Conservation (phyloP, 2,797 vertebrate genomes). For the Apodemus agrarius region DNA sequence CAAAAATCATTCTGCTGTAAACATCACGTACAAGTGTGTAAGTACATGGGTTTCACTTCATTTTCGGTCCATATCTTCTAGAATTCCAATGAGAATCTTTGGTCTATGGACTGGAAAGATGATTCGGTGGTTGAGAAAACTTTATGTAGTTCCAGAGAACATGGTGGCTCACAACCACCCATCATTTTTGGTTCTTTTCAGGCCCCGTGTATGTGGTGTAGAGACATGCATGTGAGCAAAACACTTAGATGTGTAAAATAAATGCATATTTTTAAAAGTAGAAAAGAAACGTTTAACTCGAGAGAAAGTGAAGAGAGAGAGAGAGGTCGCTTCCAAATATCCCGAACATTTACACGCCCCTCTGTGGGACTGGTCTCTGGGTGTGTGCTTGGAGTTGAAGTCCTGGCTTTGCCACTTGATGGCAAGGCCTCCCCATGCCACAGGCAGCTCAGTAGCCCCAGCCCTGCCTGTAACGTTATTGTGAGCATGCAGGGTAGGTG, state of each 20-base stretch:
- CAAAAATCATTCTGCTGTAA: slow-evolving; percentile 32
- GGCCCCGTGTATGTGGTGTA: not conserved
- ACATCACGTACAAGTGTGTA: not conserved
- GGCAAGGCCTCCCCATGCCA: not conserved
- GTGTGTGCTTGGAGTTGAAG: not conserved
- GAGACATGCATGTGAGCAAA: not conserved
- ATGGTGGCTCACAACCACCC: not conserved
- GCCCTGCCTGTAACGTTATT: not conserved
- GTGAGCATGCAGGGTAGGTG: not conserved
- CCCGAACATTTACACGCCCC: not conserved
- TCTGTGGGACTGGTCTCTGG: not conserved
- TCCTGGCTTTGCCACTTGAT: not conserved
- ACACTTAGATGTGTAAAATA: not conserved
- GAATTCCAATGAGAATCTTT: not conserved
- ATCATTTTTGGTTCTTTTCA: not conserved
- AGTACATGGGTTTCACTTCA: not conserved
- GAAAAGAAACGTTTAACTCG: not conserved
- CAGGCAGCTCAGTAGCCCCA: not conserved
- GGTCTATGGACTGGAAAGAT: not conserved
- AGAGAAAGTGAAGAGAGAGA: not conserved
- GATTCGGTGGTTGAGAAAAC: not conserved
- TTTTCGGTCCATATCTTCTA: not conserved
- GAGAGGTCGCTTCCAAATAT: not conserved
- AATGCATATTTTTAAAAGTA: not conserved
- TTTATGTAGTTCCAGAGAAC: not conserved